Percentiles rank a stretch among this genome's conserved stretches.
These are phyloP conservation scores for Cosmia trapezina DNA, from an alignment of 2,888 invertebrate species.

Conservation along the genomic window DNA sequence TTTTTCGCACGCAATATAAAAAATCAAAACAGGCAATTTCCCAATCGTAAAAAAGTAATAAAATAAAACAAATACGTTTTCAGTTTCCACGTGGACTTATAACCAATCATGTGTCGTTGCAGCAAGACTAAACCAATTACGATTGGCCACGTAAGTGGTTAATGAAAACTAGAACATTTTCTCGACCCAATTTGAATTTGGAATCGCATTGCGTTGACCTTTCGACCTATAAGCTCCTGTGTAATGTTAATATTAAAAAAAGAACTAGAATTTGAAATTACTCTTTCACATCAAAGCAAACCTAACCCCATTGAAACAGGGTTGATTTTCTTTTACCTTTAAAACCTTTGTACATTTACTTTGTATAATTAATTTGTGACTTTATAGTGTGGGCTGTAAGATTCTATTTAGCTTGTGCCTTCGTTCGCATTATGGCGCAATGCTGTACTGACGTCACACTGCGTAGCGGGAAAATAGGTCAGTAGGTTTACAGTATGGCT, in stretches of 20 bases:
- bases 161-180: slow-evolving; percentile 17
- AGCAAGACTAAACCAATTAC: slow-evolving; percentile 27
- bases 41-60: slow-evolving; percentile 49
- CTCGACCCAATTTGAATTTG: slow-evolving; percentile 58
- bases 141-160: slow-evolving; percentile 34
- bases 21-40: no score
- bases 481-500: slow-evolving; percentile 75
- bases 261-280: slow-evolving; percentile 45
- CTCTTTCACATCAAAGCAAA: slow-evolving; percentile 29
- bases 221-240: slow-evolving; percentile 46
- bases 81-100: slow-evolving; percentile 22
- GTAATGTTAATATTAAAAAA: slow-evolving; percentile 56
- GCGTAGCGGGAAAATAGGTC: slow-evolving; percentile 81
- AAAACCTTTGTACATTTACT: slow-evolving; percentile 24
- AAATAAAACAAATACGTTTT: slow-evolving; percentile 43
- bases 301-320: slow-evolving; percentile 37
- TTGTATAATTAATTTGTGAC: slow-evolving; percentile 46
- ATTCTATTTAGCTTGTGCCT: slow-evolving; percentile 66
- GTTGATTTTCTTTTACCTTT: slow-evolving; percentile 53
- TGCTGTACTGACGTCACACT: slow-evolving; percentile 84
- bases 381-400: slow-evolving; percentile 59
- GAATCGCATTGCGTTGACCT: slow-evolving; percentile 66
- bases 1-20: no score
- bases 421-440: slow-evolving; percentile 76
- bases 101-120: slow-evolving; percentile 35